Conservation (phyloP, 2,888 invertebrate genomes). For the Hydriomena furcata region DNA sequence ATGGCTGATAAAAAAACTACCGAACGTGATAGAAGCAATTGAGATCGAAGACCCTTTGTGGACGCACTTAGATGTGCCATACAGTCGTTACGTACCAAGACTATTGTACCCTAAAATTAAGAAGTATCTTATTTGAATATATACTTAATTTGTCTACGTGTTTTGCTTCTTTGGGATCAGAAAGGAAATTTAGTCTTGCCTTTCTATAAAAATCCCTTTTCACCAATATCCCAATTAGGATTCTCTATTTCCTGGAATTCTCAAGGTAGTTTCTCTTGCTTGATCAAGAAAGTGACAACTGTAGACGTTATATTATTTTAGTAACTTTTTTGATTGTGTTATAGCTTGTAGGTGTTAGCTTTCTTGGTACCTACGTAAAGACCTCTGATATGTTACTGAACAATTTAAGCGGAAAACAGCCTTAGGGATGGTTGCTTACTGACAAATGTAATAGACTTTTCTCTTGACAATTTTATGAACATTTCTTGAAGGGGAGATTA, state of each 20-base stretch:
- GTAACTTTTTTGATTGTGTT: conserved; percentile 2
- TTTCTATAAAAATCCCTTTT: no score
- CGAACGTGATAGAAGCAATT: conserved; percentile 80
- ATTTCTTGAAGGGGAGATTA: conserved; percentile 26
- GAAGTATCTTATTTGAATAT: conserved; percentile 50
- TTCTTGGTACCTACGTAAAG: no score
- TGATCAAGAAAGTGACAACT: no score
- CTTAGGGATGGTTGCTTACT: conserved; percentile 1
- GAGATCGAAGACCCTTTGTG: conserved; percentile 76
- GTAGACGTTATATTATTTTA: background rate
- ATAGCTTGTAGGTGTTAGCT: no score
- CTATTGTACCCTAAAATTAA: conserved; percentile 56
- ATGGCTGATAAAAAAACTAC: conserved; percentile 77
- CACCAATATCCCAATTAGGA: no score
- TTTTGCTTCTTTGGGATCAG: no score
- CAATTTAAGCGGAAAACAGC: background rate
- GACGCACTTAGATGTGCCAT: conserved; percentile 40
- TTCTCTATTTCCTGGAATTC: no score
- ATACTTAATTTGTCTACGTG: background rate
- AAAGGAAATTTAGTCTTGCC: no score
- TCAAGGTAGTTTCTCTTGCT: no score
- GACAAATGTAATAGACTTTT: conserved; percentile 24
- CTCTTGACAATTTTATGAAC: conserved; percentile 31
- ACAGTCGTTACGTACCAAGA: conserved; percentile 34
- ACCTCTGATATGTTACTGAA: conserved; percentile 1